phyloP scores from a whole-genome alignment of 2,113 vertebrate species.

The Rhynchomys soricoides region DNA sequence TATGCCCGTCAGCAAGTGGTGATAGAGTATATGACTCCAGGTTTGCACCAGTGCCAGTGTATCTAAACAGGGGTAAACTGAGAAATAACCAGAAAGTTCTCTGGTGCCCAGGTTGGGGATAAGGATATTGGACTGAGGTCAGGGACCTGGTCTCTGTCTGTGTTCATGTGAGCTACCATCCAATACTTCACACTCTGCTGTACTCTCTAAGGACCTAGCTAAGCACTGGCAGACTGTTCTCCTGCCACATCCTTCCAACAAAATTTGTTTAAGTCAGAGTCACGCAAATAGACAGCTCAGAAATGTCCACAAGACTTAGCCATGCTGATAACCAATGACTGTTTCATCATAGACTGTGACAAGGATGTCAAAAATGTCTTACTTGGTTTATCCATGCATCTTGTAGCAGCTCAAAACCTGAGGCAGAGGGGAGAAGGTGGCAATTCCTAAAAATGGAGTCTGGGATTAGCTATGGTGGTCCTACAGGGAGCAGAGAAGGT shows the following conservation, averaged over 20 bases:
- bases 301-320: background rate
- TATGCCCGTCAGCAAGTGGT: background rate
- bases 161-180: rapidly evolving
- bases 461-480: background rate
- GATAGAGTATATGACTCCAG: background rate
- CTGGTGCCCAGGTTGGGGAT: background rate
- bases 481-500: background rate
- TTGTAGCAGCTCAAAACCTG: background rate
- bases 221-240: background rate
- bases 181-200: background rate
- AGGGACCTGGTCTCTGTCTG: background rate
- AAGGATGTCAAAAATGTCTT: background rate
- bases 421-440: background rate
- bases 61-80: background rate
- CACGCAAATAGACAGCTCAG: background rate
- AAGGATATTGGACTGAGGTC: background rate
- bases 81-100: background rate
- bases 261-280: background rate
- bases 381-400: background rate
- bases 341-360: background rate
- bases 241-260: background rate
- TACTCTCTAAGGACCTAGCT: background rate
- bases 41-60: rapidly evolving
- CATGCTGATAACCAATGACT: background rate
- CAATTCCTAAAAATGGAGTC: background rate